Evolutionary conservation across 2,888 invertebrate species (phyloP).

Genomic region (Deilephila elpenor): DNA sequence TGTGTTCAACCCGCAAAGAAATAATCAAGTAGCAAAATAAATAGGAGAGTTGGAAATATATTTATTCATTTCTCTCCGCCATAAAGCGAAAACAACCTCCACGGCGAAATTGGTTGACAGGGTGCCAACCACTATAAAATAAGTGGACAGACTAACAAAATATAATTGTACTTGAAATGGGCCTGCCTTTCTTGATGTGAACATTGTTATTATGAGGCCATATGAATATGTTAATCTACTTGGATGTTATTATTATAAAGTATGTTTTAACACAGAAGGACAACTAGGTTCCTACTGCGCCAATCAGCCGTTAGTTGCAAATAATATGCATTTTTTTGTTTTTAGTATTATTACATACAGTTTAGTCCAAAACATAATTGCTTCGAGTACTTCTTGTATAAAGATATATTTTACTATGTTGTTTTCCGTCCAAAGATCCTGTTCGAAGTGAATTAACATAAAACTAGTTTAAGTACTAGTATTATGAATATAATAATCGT

Average conservation of each 20-base stretch:
- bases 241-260: too few species aligned
- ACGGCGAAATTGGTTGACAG: too few species aligned
- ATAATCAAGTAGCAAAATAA: too few species aligned
- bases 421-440: slow-evolving; percentile 1
- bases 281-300: not conserved
- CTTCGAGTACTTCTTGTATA: not conserved
- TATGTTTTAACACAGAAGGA: not conserved
- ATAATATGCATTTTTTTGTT: not conserved
- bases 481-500: not conserved
- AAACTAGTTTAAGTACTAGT: not conserved
- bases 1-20: too few species aligned
- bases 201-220: not conserved
- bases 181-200: not conserved
- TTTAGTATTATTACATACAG: not conserved
- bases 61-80: too few species aligned
- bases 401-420: not conserved
- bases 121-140: too few species aligned
- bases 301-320: not conserved
- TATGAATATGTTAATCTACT: too few species aligned
- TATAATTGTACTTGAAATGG: too few species aligned
- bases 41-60: too few species aligned
- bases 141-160: too few species aligned
- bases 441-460: not conserved
- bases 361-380: not conserved
- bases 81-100: too few species aligned